A percentile compares a stretch with the other conserved stretches of the same genome.
These are phyloP conservation scores for Neolamprologus cancellatus DNA, from an alignment of 2,113 vertebrate genomes.

Conservation along the genomic window DNA sequence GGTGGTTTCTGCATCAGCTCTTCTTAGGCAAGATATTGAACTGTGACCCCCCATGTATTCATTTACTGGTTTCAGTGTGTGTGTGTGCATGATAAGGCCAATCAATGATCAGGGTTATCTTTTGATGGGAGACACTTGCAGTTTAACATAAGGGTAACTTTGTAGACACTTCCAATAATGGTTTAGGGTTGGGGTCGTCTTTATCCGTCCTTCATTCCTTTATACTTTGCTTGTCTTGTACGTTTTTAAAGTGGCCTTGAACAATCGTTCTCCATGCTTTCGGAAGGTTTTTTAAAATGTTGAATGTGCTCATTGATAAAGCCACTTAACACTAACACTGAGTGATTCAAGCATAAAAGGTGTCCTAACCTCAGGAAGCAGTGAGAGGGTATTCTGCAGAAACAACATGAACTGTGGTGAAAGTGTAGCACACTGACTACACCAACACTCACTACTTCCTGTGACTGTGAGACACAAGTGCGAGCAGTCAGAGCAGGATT, in stretches of 20 bases:
- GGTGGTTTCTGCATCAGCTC: neutral
- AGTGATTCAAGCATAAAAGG: neutral
- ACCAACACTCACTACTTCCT: neutral
- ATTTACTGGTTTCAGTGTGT: neutral
- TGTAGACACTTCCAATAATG: neutral
- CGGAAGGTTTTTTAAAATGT: neutral
- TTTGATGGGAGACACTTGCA: neutral
- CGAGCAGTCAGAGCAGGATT: neutral
- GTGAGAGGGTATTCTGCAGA: neutral
- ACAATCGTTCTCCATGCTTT: rapidly evolving
- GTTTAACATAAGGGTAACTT: neutral
- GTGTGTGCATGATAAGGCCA: neutral
- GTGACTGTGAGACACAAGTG: neutral
- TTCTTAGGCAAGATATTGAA: neutral
- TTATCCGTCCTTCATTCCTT: neutral
- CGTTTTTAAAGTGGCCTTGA: neutral
- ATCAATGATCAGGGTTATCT: neutral
- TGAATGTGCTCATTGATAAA: neutral
- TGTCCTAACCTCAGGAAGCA: neutral
- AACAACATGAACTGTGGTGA: neutral
- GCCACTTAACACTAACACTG: neutral
- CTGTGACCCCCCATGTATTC: neutral
- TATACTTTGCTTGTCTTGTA: neutral
- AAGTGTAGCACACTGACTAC: neutral
- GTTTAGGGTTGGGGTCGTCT: neutral